Evolutionary conservation across 2,888 invertebrate species (phyloP), one percentile per base, ranked within the genome.

Genomic region (Hyppa rectilinea): DNA sequence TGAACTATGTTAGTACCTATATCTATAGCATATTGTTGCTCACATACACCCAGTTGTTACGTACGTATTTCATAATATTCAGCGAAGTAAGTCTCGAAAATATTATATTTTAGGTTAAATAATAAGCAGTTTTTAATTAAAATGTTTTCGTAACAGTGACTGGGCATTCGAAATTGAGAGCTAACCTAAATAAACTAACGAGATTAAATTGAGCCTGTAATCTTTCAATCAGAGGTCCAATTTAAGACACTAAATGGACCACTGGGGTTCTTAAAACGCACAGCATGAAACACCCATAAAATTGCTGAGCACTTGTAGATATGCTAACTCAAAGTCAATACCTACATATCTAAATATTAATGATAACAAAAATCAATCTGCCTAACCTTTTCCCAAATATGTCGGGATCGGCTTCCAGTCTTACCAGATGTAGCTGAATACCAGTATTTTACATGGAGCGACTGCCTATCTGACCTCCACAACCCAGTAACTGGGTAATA

Each of bases 121-220:
- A 53, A 26, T 40, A 78, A 26, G 17, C n/a, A 36, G 29, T 62
- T 63, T 47, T n/a, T 20, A 62, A 45, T 52, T 23, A n/a, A 55
- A 53, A 56, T 12, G 31, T 14, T 52, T 74, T 58, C 50, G 65
- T 74, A 63, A 74, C 34, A 58, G 4, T 17, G n/a, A 60, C 34
- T 45, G 49, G 17, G 45, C 29, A 45, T 29, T 40, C 49, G 17
- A 56, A 73, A 64, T 75, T 58, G 40, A 75, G 43, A 59, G 36
- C 17, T 76, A 50, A 81, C 81, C 77, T 36, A 56, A 56, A 75
- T 81, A 61, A 23, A 29, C 2, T 52, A 59, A 80, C 43, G 7
- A 66, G 53, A 50, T 66, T 29, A 17, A 67, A 76, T 81, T 77
- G 69, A 52, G 20, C 26, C 36, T 20, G 81, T 38, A 36, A 76